Conservation (phyloP, 2,797 vertebrate species). For the Eulemur mongoz region DNA sequence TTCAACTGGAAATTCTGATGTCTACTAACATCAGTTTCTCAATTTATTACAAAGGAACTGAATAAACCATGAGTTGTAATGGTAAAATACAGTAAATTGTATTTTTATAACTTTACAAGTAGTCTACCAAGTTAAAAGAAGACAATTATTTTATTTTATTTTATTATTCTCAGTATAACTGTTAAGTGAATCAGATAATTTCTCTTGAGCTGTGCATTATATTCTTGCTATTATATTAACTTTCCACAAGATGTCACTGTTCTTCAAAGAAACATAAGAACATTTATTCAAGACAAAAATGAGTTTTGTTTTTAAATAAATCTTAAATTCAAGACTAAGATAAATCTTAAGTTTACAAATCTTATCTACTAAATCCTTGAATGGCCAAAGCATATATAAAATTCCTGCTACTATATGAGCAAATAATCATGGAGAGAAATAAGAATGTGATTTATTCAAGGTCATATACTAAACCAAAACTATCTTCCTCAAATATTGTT, state of each 20-base stretch:
- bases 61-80: conserved; percentile 30
- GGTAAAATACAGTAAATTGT: background rate
- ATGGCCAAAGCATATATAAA: background rate
- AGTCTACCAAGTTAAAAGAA: background rate
- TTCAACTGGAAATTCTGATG: conserved; percentile 48
- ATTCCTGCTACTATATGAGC: background rate
- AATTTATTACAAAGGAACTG: conserved; percentile 41
- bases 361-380: conserved; percentile 16
- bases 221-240: conserved; percentile 48
- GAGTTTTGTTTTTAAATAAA: background rate
- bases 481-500: background rate
- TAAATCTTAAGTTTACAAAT: background rate
- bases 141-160: conserved; percentile 7
- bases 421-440: background rate
- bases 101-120: conserved; percentile 31
- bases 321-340: background rate
- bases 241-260: conserved; percentile 76
- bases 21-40: conserved; percentile 25
- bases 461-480: background rate
- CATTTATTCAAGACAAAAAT: background rate
- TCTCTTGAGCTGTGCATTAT: background rate
- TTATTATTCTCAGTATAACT: conserved; percentile 29
- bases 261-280: conserved; percentile 65
- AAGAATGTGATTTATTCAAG: background rate
- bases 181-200: background rate